These are phyloP conservation scores for Syndactyla subalaris DNA, from an alignment of 2,797 vertebrate species.

Conservation along the genomic window DNA sequence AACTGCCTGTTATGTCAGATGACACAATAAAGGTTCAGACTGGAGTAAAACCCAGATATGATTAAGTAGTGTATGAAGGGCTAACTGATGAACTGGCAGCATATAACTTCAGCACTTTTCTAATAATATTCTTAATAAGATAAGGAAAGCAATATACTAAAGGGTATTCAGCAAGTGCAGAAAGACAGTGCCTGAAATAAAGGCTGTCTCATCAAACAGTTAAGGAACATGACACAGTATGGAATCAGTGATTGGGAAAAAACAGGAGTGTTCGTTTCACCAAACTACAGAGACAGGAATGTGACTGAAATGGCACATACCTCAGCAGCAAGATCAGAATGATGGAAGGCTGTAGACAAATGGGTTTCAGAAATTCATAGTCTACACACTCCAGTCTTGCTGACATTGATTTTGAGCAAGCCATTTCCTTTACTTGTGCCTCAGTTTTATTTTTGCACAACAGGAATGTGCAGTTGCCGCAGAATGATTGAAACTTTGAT, in stretches of 20 bases:
- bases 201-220: neutral
- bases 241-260: neutral
- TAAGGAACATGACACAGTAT: neutral
- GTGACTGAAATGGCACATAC: neutral
- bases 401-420: neutral
- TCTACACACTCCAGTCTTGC: neutral
- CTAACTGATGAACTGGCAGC: neutral
- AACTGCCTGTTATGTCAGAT: neutral
- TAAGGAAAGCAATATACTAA: neutral
- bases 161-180: neutral
- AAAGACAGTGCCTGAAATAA: neutral
- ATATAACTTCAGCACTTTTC: neutral
- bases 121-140: neutral
- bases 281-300: neutral
- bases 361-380: neutral
- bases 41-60: neutral
- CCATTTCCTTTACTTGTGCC: slow-evolving; percentile 28
- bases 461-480: slow-evolving; percentile 25
- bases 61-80: neutral
- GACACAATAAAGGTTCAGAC: neutral
- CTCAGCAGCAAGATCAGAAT: neutral
- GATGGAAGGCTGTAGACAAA: slow-evolving; percentile 2
- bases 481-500: slow-evolving; percentile 7
- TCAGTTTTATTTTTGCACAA: slow-evolving; percentile 48
- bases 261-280: neutral